Evolutionary conservation across 1,140 invertebrate species (phyloP).

Genomic region (Aphaenogaster rudis): DNA sequence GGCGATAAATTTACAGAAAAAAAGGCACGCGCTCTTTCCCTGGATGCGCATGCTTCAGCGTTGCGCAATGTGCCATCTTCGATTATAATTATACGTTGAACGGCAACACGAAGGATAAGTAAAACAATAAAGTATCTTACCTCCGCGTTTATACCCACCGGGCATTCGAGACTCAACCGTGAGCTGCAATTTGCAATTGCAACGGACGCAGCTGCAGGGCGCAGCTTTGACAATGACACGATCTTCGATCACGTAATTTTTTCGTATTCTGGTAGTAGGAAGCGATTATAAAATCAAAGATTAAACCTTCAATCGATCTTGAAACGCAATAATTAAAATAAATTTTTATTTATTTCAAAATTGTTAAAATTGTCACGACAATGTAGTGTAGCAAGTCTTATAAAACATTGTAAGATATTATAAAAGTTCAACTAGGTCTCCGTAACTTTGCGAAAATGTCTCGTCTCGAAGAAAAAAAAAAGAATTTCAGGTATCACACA

Average conservation of each 20-base stretch:
- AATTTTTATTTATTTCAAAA: background rate
- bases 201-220: background rate
- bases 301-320: background rate
- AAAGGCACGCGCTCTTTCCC: background rate
- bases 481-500: background rate
- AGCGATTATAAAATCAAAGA: slow-evolving; percentile 1
- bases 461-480: background rate
- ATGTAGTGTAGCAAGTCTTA: background rate
- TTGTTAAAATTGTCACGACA: background rate
- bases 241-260: slow-evolving; percentile 23
- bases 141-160: background rate
- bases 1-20: slow-evolving; percentile 60
- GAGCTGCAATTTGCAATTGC: slow-evolving; percentile 33
- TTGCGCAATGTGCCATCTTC: slow-evolving; percentile 26
- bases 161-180: background rate
- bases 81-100: slow-evolving; percentile 42
- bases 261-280: background rate
- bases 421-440: background rate
- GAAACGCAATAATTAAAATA: background rate
- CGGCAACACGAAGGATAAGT: slow-evolving; percentile 20
- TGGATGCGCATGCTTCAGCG: background rate
- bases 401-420: background rate
- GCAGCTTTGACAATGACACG: background rate
- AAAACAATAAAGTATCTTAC: slow-evolving; percentile 39
- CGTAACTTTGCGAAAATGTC: background rate